Evolutionary conservation across 1,140 invertebrate species (phyloP).

Genomic region (Scaptomyza pallida): DNA sequence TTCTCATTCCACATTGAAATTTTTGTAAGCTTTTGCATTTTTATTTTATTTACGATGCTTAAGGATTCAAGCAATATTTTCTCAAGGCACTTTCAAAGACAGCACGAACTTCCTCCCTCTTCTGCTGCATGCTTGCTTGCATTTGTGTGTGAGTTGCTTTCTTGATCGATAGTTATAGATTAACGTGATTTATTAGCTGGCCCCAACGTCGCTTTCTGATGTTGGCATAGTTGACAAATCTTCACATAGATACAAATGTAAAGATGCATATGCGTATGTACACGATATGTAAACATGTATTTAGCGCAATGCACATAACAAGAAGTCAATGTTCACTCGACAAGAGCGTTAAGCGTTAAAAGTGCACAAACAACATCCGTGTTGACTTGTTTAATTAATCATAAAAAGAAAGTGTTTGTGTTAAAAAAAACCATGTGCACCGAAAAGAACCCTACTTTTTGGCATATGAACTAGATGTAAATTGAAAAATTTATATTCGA

Average conservation of each 20-base stretch:
- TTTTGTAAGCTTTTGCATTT: conserved; percentile 22
- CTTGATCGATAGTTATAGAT: conserved; percentile 77
- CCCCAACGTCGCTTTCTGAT: conserved; percentile 9
- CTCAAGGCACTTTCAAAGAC: conserved; percentile 65
- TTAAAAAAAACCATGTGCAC: too few relatives aligned
- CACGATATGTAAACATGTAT: conserved; percentile 61
- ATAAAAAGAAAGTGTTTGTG: conserved; percentile 37
- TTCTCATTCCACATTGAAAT: conserved; percentile 45
- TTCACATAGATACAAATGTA: conserved; percentile 18
- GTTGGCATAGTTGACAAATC: conserved; percentile 37
- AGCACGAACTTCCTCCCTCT: conserved; percentile 32
- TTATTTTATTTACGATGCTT: conserved; percentile 23
- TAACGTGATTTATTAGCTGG: conserved; percentile 69
- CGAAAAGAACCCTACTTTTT: too few relatives aligned
- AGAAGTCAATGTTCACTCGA: conserved; percentile 34
- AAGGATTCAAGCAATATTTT: conserved; percentile 73
- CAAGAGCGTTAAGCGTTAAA: conserved; percentile 31
- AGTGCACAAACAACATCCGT: conserved; percentile 47
- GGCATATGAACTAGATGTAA: too few relatives aligned
- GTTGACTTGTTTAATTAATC: conserved; percentile 53
- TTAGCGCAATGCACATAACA: conserved; percentile 61
- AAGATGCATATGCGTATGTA: not conserved
- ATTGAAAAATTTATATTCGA: too few relatives aligned
- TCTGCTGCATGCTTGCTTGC: conserved; percentile 2
- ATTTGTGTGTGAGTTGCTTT: conserved; percentile 33